Percentiles rank a stretch among this genome's conserved stretches.
Evolutionary conservation across 1,140 invertebrate genomes (phyloP).

Genomic region (Tetragonula clypearis): DNA sequence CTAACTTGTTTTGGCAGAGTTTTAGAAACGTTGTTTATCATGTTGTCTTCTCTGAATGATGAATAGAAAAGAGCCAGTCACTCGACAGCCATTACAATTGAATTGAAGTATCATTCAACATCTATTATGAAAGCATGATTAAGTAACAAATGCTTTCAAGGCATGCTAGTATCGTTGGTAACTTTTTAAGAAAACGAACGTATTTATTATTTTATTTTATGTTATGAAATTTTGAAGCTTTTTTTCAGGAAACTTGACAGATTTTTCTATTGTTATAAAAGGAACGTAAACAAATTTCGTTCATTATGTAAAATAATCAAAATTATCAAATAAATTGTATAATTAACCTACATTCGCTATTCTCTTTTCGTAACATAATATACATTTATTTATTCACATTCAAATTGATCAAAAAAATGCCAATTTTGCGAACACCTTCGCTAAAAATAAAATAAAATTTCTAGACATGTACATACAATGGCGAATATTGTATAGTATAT

Average conservation of each 20-base stretch:
- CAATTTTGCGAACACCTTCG: neutral
- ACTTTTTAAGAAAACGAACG: neutral
- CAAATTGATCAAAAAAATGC: neutral
- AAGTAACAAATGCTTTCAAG: neutral
- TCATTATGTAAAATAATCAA: neutral
- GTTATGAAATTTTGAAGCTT: neutral
- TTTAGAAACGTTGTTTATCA: neutral
- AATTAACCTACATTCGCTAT: neutral
- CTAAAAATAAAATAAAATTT: neutral
- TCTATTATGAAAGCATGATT: neutral
- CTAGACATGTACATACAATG: too few species aligned
- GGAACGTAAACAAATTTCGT: neutral
- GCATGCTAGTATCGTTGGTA: neutral
- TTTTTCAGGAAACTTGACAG: neutral
- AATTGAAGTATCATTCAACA: neutral
- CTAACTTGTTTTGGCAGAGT: neutral
- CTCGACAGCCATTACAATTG: neutral
- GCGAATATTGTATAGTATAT: too few species aligned
- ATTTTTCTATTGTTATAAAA: neutral
- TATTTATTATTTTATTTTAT: neutral
- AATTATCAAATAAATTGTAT: neutral
- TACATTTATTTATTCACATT: neutral
- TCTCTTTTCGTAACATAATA: too few species aligned
- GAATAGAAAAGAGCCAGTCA: neutral
- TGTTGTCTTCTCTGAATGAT: neutral